Evolutionary conservation across 2,797 vertebrate species (phyloP).

Genomic region (Chromis chromis): DNA sequence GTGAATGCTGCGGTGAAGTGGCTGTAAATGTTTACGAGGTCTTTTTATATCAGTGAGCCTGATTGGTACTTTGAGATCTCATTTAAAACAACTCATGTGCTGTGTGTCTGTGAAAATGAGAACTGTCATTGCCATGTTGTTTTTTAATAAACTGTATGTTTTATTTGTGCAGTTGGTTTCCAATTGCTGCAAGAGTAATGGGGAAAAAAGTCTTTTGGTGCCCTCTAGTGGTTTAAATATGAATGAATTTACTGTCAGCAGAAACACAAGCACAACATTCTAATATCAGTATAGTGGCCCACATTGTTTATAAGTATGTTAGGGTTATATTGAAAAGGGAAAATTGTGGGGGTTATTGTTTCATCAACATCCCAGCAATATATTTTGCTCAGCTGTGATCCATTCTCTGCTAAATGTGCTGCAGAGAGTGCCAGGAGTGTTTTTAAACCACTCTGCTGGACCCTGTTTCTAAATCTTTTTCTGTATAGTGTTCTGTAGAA

Average conservation of each 20-base stretch:
- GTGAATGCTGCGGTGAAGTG: neutral
- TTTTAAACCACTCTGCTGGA: too few species aligned
- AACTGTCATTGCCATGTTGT: neutral
- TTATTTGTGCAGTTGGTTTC: neutral
- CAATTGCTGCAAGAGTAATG: neutral
- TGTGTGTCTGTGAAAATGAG: slow-evolving; percentile 4
- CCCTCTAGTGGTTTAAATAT: slow-evolving; percentile 15
- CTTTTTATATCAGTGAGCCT: neutral
- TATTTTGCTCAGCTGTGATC: too few species aligned
- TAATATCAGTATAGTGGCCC: too few species aligned
- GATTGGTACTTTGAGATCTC: neutral
- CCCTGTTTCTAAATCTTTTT: too few species aligned
- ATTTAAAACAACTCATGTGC: neutral
- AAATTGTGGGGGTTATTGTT: too few species aligned
- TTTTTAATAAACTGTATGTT: neutral
- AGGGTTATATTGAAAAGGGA: too few species aligned
- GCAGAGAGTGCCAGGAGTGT: too few species aligned
- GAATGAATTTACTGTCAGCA: neutral
- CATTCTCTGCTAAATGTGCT: too few species aligned
- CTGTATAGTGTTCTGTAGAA: too few species aligned
- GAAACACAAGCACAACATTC: neutral
- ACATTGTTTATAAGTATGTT: too few species aligned
- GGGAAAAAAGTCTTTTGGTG: neutral
- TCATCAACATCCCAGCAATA: too few species aligned
- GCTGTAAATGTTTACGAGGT: slow-evolving; percentile 22